Percentiles rank a stretch among this genome's conserved stretches.
phyloP scores from a whole-genome alignment of 2,797 vertebrate genomes.

The Sebastes oblongus region DNA sequence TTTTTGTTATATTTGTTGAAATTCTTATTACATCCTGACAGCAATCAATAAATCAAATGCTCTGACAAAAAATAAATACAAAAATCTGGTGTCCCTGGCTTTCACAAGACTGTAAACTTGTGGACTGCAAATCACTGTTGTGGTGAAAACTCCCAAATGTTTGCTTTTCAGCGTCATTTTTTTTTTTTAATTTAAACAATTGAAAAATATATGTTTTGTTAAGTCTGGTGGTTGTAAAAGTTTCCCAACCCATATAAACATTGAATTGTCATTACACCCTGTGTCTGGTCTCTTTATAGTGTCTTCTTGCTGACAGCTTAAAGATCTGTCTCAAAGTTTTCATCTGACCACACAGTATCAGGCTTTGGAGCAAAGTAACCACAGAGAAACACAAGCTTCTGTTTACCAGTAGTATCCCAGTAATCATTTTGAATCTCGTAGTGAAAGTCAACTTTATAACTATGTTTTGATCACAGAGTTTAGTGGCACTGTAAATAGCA shows the following conservation, averaged over 20 bases:
- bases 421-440: neutral
- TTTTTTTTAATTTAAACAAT: neutral
- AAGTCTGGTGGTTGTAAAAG: neutral
- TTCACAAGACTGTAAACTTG: too few species aligned
- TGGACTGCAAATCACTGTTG: neutral
- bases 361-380: neutral
- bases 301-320: neutral
- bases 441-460: neutral
- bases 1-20: too few species aligned
- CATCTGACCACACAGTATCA: neutral
- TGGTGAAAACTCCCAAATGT: neutral
- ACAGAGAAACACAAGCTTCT: neutral
- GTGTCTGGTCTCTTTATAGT: neutral
- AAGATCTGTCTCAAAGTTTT: neutral
- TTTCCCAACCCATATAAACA: neutral
- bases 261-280: too few species aligned
- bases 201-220: neutral
- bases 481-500: neutral
- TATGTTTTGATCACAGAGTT: neutral
- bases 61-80: too few species aligned
- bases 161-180: too few species aligned
- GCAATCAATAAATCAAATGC: too few species aligned
- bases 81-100: too few species aligned
- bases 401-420: neutral
- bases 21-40: too few species aligned